Base-by-base conservation (phyloP, 2,797 vertebrate genomes). In the Cossypha niveicapilla region DNA sequence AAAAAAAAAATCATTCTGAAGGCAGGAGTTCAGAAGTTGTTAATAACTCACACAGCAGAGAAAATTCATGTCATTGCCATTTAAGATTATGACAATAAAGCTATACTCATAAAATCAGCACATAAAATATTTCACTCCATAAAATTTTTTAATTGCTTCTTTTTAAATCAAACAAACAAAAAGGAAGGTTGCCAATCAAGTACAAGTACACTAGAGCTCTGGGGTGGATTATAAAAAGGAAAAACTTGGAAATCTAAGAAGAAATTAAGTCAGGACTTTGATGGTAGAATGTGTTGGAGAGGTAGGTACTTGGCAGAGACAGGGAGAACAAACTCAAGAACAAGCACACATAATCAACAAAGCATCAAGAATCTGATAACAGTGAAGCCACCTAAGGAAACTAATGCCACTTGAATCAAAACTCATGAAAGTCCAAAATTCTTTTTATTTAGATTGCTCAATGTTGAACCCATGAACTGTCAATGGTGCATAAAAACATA, bases 31-130 rank as follows among this genome's bases (percentile, higher is more conserved):
- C 11, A 88, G 37, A 88, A 71, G 35, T 23, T 94, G 81, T 89
- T 92, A 89, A 89, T 62, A 91, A 86, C 67, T 60, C 77, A 82
- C 28, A 42, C 79, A 47, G 78, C 51, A 83, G 7, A 72, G 44
- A 93, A 94, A 89, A 77, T 57, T 72, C 65, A 65, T 42, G 48
- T 73, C 48, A 77, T 27, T 60, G 54, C 34, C 82, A 73, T 90
- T 89, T 90, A 91, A 91, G 94, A 74, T 72, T 80, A 88, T 30
- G 54, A 72, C 76, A 79, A 95, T 78, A 91, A 92, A 96, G 50
- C 92, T 74, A 66, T n/a, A 66, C 50, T 88, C 92, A 88, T 95
- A 92, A 95, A 95, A 87, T 61, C 70, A 91, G 65, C 41, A 86
- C 44, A 79, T 84, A 93, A 95, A 96, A 76, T 74, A 92, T 74